Percentiles rank a stretch among this genome's conserved stretches.
Evolutionary conservation across 2,113 vertebrate genomes (phyloP).

Genomic region (Camelus dromedarius): DNA sequence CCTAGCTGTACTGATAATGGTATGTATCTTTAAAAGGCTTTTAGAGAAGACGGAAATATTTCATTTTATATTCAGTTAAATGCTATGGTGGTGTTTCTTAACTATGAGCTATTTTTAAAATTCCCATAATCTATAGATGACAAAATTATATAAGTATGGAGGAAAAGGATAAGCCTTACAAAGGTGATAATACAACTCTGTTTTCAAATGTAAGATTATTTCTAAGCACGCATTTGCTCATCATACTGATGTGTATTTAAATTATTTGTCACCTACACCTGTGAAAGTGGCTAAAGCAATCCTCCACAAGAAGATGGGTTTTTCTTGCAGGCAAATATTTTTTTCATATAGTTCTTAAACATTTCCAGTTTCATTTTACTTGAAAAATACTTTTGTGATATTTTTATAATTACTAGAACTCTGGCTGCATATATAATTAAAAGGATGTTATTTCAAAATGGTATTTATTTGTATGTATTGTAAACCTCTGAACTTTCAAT

Average conservation of each 20-base stretch:
- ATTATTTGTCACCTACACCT: background rate
- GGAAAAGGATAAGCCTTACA: background rate
- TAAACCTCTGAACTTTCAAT: background rate
- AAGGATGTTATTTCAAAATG: background rate
- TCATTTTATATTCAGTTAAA: constrained; percentile 48
- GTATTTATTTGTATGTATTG: background rate
- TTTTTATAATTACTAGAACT: background rate
- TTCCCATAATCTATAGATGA: background rate
- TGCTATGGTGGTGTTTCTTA: constrained; percentile 17
- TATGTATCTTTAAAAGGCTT: constrained; percentile 11
- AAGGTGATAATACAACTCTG: background rate
- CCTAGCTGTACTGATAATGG: background rate
- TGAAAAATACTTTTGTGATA: background rate
- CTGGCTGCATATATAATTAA: background rate
- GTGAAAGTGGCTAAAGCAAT: background rate
- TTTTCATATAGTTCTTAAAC: background rate
- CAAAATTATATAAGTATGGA: constrained; percentile 44
- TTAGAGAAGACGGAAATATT: constrained; percentile 31
- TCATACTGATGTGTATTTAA: background rate
- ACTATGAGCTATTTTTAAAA: constrained; percentile 34
- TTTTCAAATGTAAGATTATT: background rate
- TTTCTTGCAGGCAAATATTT: background rate
- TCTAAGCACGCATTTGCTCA: background rate
- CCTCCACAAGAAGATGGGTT: background rate
- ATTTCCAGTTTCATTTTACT: background rate